phyloP scores from a whole-genome alignment of 2,113 vertebrate genomes.

The Spermophilus dauricus region DNA sequence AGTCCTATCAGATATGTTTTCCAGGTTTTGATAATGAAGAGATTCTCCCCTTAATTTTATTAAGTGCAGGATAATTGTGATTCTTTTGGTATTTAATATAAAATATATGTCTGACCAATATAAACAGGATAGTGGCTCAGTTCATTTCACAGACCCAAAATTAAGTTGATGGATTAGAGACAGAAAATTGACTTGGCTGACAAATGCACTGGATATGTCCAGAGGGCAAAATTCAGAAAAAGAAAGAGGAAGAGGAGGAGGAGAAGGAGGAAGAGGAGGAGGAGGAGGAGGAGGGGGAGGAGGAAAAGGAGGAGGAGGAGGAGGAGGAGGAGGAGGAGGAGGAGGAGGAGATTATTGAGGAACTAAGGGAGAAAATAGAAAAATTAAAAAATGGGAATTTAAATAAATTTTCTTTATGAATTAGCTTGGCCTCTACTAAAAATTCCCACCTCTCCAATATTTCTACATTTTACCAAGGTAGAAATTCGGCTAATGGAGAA shows the following conservation, averaged over 20 bases:
- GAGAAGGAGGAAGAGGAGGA: too few relatives aligned
- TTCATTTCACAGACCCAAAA: not conserved
- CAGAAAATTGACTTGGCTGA: not conserved
- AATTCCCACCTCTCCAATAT: not conserved
- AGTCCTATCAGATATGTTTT: not conserved
- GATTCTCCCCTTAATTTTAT: not conserved
- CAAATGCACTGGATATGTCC: not conserved
- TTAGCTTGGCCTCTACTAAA: not conserved
- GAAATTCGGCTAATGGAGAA: not conserved
- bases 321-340: too few relatives aligned
- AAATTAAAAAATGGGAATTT: not conserved
- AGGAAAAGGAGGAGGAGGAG: rapidly evolving
- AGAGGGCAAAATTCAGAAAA: not conserved
- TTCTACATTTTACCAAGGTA: not conserved
- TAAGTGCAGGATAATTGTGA: not conserved
- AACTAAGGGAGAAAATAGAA: not conserved
- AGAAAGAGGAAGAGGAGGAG: too few relatives aligned
- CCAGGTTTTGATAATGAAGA: not conserved
- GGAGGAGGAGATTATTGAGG: not conserved
- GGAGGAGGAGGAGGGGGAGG: too few relatives aligned
- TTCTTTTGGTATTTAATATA: slow-evolving; percentile 15
- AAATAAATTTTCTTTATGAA: not conserved
- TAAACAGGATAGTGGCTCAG: not conserved
- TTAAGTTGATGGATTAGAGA: not conserved
- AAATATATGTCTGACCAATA: not conserved